A percentile compares a stretch with the other conserved stretches of the same genome.
Evolutionary conservation across 2,797 vertebrate species (phyloP).

Genomic region (Anableps anableps): DNA sequence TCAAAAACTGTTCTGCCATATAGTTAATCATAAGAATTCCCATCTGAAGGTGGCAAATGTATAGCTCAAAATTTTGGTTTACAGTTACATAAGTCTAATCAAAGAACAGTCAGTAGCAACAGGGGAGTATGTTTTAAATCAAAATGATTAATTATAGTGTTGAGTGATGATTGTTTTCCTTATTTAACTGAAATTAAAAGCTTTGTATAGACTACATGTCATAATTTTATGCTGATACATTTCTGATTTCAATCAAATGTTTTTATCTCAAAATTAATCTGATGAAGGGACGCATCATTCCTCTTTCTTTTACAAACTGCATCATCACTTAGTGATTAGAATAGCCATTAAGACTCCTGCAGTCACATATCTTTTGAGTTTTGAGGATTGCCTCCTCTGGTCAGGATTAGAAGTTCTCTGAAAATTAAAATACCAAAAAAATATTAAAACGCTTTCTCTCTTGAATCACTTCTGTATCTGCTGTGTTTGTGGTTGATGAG

Average conservation of each 20-base stretch:
- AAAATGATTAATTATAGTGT: neutral
- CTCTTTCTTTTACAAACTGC: neutral
- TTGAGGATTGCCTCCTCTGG: neutral
- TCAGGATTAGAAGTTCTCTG: neutral
- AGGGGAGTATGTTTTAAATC: neutral
- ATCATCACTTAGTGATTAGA: neutral
- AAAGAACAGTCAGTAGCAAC: neutral
- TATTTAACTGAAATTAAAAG: neutral
- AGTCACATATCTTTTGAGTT: neutral
- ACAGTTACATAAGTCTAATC: neutral
- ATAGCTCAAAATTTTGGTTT: neutral
- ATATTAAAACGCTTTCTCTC: neutral
- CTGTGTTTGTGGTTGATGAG: neutral
- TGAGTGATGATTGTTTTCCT: neutral
- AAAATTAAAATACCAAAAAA: neutral
- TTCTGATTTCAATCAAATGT: neutral
- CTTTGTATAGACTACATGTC: neutral
- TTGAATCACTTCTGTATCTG: neutral
- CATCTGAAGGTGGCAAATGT: neutral
- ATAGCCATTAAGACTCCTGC: neutral
- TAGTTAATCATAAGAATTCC: too few species aligned
- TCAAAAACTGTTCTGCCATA: too few species aligned
- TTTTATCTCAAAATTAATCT: neutral
- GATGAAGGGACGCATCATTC: neutral
- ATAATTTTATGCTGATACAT: neutral